Evolutionary conservation across 1,140 invertebrate species (phyloP), one percentile per base, ranked within the genome.

Genomic region (Lepeophtheirus salmonis): DNA sequence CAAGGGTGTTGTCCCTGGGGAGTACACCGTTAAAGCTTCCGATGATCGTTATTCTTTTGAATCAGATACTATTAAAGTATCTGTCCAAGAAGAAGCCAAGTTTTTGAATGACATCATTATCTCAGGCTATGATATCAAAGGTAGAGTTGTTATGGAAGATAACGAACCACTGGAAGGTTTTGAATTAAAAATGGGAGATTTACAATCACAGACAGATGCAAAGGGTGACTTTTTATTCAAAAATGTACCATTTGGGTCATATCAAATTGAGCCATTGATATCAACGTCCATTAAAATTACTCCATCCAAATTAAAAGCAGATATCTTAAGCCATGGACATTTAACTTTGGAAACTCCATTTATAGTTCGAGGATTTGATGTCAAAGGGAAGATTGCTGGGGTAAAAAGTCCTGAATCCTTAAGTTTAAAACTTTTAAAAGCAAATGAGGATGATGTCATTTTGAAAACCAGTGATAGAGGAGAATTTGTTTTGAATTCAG

Each of bases 1-100:
- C 68, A 78, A 79, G 22, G 73, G 80, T 41, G 73, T 96, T 0
- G 79, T 83, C 1, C 78, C 81, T 53, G 90, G 88, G 14, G 75
- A 80, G 57, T 96, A 92, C 68, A 76, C 76, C n/a, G 18, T 65
- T 10, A 6, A 41, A n/a, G 30, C 30, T n/a, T 10, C 6, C 6
- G n/a, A n/a, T 41, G 30, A 41, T n/a, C n/a, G 6, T n/a, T 41
- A 10, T n/a, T 10, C 6, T n/a, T 41, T 41, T n/a, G n/a, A 6
- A 41, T 6, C 6, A n/a, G 30, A 41, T n/a, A 41, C 30, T 10
- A 6, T 41, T 41, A 41, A 41, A 41, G 30, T 41, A 41, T 41
- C 30, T n/a, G 30, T 41, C n/a, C 30, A 41, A 41, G 30, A 41
- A n/a, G 30, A 41, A n/a, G 30, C 30, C n/a, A 41, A 41, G n/a